These are phyloP conservation scores for Parapsyche elsis DNA, from an alignment of 1,140 invertebrate species.

Conservation along the genomic window DNA sequence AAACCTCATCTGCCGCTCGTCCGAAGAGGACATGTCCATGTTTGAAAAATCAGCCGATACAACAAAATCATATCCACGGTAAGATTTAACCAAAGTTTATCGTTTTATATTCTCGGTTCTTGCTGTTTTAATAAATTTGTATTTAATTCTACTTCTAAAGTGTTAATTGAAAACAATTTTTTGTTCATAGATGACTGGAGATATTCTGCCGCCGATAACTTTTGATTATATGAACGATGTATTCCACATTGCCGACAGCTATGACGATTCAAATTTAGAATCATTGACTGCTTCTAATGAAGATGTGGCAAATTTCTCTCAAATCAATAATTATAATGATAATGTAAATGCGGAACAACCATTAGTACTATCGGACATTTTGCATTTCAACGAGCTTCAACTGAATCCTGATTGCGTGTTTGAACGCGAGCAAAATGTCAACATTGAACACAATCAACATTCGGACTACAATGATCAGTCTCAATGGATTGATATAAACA, in stretches of 20 bases:
- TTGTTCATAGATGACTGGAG: slow-evolving; percentile 30
- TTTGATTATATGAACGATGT: slow-evolving; percentile 21
- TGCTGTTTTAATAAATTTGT: neutral
- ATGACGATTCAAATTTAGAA: neutral
- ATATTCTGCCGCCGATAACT: slow-evolving; percentile 15
- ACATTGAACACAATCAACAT: slow-evolving; percentile 15
- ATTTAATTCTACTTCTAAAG: neutral
- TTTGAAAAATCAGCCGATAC: neutral
- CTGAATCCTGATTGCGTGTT: slow-evolving; percentile 44
- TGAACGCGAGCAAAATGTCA: neutral
- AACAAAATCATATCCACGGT: neutral
- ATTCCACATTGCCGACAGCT: neutral
- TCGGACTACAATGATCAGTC: neutral
- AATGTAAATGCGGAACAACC: slow-evolving; percentile 23
- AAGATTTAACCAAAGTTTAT: neutral
- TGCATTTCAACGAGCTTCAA: slow-evolving; percentile 48
- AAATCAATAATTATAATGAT: neutral
- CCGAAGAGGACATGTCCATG: neutral
- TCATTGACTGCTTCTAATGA: neutral
- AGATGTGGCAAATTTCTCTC: neutral
- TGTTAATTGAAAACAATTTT: neutral
- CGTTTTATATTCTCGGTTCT: neutral
- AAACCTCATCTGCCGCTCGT: neutral
- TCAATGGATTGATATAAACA: slow-evolving; percentile 46
- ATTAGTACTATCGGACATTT: slow-evolving; percentile 44